These are phyloP conservation scores for Oriolus oriolus DNA, from an alignment of 2,113 vertebrate species.

Conservation along the genomic window DNA sequence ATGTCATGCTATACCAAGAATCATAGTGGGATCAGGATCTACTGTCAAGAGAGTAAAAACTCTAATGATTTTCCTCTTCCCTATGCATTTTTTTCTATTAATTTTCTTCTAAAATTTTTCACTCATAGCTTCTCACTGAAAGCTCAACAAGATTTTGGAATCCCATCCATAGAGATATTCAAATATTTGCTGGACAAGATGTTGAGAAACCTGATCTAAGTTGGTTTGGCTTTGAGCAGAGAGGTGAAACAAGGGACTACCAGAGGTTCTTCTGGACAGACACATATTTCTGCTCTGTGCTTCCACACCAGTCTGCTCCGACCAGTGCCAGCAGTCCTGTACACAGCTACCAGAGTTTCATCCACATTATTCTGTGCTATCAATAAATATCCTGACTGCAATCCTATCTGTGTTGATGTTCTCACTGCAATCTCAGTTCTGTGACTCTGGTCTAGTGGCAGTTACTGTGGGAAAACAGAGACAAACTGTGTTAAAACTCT, in stretches of 20 bases:
- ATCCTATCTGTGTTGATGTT: neutral
- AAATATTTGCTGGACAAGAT: neutral
- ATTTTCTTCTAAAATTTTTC: neutral
- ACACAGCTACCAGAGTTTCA: neutral
- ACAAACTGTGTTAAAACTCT: neutral
- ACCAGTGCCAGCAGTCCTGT: neutral
- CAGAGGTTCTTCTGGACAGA: accelerated
- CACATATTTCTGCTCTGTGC: neutral
- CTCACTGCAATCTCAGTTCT: neutral
- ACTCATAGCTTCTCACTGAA: neutral
- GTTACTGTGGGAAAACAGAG: neutral
- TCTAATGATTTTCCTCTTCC: neutral
- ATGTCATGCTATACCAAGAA: neutral
- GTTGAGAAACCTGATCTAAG: neutral
- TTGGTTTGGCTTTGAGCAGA: neutral
- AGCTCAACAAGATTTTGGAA: neutral
- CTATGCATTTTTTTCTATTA: neutral
- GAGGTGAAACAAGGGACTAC: accelerated
- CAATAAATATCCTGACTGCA: neutral
- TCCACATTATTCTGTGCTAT: neutral
- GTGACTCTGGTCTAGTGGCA: neutral
- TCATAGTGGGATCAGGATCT: neutral
- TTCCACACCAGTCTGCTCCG: neutral
- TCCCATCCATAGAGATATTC: neutral
- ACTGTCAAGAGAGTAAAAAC: neutral